A percentile compares a stretch with the other conserved stretches of the same genome.
Evolutionary conservation across 1,140 invertebrate genomes (phyloP).

Genomic region (Centruroides vittatus): DNA sequence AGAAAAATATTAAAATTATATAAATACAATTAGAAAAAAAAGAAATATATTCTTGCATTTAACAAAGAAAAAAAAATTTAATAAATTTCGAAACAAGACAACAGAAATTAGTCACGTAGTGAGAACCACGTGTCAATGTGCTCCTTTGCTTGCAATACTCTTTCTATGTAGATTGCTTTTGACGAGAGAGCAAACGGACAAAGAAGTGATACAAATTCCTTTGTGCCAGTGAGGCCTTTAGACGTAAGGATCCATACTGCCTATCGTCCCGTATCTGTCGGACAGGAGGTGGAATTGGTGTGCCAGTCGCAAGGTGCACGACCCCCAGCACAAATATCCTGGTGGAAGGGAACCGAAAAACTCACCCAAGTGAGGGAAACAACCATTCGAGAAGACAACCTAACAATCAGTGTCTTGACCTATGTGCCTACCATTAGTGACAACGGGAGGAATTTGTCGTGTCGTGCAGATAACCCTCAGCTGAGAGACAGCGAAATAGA

Average conservation of each 20-base stretch:
- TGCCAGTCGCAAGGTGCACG: constrained; percentile 44
- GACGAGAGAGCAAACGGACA: too few species aligned
- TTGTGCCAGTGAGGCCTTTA: constrained; percentile 54
- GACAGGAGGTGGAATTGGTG: constrained; percentile 14
- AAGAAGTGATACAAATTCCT: too few species aligned
- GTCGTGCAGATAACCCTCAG: constrained; percentile 61
- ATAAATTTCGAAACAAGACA: too few species aligned
- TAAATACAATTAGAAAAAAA: too few species aligned
- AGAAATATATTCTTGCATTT: too few species aligned
- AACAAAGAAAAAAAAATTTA: too few species aligned
- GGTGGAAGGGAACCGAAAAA: constrained; percentile 71
- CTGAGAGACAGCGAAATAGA: constrained; percentile 45
- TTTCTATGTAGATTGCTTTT: too few species aligned
- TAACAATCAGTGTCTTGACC: constrained; percentile 20
- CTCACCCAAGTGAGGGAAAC: constrained; percentile 39
- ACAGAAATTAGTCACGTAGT: too few species aligned
- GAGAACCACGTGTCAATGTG: too few species aligned
- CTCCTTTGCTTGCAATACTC: too few species aligned
- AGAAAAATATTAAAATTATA: too few species aligned
- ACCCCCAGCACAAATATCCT: constrained; percentile 69
- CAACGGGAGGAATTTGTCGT: constrained; percentile 62
- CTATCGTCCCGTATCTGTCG: constrained; percentile 32
- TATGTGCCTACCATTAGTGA: constrained; percentile 52
- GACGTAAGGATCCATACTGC: constrained; percentile 60
- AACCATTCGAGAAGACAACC: constrained; percentile 15